These are phyloP conservation scores for Planococcus citri DNA, from an alignment of 1,140 invertebrate species.

Conservation along the genomic window DNA sequence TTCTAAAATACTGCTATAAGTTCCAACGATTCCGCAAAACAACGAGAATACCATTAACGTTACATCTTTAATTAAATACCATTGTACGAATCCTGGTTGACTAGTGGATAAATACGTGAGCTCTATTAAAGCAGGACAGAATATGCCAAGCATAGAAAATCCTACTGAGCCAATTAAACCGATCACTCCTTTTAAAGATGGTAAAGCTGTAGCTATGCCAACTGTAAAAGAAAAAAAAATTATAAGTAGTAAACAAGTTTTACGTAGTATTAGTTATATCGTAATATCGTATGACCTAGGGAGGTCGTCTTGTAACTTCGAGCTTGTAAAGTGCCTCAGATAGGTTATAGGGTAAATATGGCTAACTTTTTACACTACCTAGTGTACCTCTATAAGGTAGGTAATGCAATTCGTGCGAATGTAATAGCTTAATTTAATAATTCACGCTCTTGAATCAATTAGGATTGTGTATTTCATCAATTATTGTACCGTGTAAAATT, in stretches of 20 bases:
- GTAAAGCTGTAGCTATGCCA: slow-evolving; percentile 65
- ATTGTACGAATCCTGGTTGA: neutral
- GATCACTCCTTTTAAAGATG: slow-evolving; percentile 81
- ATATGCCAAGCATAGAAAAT: slow-evolving; percentile 77
- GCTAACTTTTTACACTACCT: no score
- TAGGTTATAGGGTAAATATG: no score
- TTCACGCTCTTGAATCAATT: no score
- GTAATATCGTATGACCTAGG: neutral
- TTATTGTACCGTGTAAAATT: no score
- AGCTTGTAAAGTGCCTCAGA: neutral
- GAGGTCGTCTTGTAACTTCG: neutral
- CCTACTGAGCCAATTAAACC: slow-evolving; percentile 86
- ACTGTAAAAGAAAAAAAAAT: slow-evolving; percentile 40
- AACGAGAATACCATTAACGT: neutral
- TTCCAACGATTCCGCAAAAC: neutral
- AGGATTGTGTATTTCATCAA: no score
- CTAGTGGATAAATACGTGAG: slow-evolving; percentile 34
- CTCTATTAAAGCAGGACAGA: slow-evolving; percentile 85
- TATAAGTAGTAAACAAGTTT: neutral
- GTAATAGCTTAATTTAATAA: no score
- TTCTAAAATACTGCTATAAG: neutral
- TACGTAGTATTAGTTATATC: no score
- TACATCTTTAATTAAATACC: neutral
- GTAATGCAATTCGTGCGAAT: no score
- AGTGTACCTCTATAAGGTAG: no score